phyloP scores from a whole-genome alignment of 2,113 vertebrate genomes.

The Beaufortia kweichowensis region DNA sequence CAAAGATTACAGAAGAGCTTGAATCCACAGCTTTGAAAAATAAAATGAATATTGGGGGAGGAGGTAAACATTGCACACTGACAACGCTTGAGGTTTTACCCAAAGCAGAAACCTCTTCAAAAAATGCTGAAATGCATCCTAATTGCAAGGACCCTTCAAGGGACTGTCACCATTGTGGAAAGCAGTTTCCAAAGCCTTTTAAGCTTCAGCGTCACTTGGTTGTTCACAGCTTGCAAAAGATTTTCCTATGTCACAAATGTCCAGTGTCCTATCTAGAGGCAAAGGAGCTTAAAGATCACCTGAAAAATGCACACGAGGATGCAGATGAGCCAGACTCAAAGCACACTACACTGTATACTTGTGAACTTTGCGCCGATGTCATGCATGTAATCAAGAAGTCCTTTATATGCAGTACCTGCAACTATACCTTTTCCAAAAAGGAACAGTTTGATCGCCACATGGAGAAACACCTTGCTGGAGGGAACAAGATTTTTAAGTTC shows the following conservation, averaged over 20 bases:
- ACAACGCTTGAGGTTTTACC: constrained; percentile 70
- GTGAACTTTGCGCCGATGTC: constrained; percentile 94
- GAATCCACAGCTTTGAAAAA: constrained; percentile 65
- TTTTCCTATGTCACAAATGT: constrained; percentile 91
- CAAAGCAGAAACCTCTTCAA: constrained; percentile 72
- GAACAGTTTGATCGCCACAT: constrained; percentile 97
- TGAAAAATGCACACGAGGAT: constrained; percentile 79
- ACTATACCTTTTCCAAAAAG: constrained; percentile 97
- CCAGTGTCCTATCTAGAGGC: constrained; percentile 87
- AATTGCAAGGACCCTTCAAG: constrained; percentile 96
- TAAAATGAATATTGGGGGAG: constrained; percentile 62
- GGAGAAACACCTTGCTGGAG: constrained; percentile 89
- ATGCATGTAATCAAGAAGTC: constrained; percentile 95
- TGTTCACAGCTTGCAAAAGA: constrained; percentile 94
- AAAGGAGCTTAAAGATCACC: constrained; percentile 84
- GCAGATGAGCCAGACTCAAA: constrained; percentile 84
- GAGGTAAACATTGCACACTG: constrained; percentile 64
- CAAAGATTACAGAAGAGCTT: constrained; percentile 57
- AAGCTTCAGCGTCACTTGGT: constrained; percentile 97
- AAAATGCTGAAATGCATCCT: constrained; percentile 81
- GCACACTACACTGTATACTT: constrained; percentile 91
- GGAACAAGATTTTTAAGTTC: constrained; percentile 87
- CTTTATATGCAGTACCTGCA: constrained; percentile 98
- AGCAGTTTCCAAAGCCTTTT: constrained; percentile 97
- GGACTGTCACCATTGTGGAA: constrained; percentile 97